A percentile compares a stretch with the other conserved stretches of the same genome.
phyloP scores from a whole-genome alignment of 1,140 invertebrate genomes.

The Temnothorax nylanderi region DNA sequence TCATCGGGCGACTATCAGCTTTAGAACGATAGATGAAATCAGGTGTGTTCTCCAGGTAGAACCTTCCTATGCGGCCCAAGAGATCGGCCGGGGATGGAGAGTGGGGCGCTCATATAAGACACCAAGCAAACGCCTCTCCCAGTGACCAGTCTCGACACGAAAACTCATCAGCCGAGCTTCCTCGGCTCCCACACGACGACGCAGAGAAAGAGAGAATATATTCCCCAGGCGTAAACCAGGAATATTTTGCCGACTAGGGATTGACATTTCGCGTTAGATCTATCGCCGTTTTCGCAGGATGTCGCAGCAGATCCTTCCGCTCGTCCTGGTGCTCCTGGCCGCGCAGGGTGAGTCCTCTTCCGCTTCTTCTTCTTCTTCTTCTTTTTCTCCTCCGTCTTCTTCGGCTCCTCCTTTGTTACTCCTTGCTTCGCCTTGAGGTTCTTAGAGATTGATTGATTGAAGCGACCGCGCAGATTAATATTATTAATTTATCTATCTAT shows the following conservation, averaged over 20 bases:
- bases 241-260: conserved; percentile 27
- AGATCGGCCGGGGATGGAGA: conserved; percentile 75
- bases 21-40: conserved; percentile 77
- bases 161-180: conserved; percentile 85
- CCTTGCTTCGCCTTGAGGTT: background rate
- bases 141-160: conserved; percentile 85
- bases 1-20: conserved; percentile 22
- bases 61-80: conserved; percentile 80
- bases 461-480: background rate
- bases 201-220: conserved; percentile 32
- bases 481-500: background rate
- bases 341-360: conserved; percentile 79
- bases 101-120: conserved; percentile 85
- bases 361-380: background rate
- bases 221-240: background rate
- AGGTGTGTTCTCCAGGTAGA: conserved; percentile 79
- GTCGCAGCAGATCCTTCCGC: conserved; percentile 76
- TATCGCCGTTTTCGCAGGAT: conserved; percentile 68
- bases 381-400: conserved; percentile 6
- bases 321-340: conserved; percentile 80
- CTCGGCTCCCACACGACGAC: conserved; percentile 69
- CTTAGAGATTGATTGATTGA: background rate
- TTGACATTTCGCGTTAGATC: conserved; percentile 55
- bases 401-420: conserved; percentile 9
- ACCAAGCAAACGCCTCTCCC: conserved; percentile 84